Base-by-base conservation (phyloP, 2,797 vertebrate species). In the Oreochromis mossambicus region DNA sequence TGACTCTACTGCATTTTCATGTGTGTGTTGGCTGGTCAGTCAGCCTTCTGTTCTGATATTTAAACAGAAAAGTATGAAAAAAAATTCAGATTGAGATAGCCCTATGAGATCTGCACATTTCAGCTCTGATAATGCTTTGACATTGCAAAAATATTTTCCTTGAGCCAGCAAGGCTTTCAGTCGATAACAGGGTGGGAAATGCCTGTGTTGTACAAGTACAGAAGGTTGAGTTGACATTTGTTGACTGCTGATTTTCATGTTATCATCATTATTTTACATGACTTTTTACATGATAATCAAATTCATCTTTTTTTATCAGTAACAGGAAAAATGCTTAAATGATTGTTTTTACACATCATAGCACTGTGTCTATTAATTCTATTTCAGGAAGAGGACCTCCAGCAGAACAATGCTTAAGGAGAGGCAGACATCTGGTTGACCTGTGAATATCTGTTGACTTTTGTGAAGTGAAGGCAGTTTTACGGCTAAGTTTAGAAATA, bases 31-130 rank as follows among this genome's bases (percentile, higher is more conserved):
- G 80, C 12, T 26, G 48, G 29, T 79, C 48, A 46, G 70, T 54
- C 73, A 76, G 46, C 54, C 19, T 38, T 73, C 43, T 38, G 24
- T 26, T 75, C 46, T 29, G 61, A 29, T 63, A 9, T 82, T 70
- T 77, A 50, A 50, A 83, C 34, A 82, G 75, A 77, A 83, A 61
- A 84, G 79, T 3, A 13, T 73, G 36, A 78, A 50, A 48, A 50
- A 55, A 78, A 50, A 73, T 10, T 46, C 11, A 21, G 21, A 73
- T 48, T 48, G 43, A 29, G 24, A 29, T 48, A 58, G 73, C 9
- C 48, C 9, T 21, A 6, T 82, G 34, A 56, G 26, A 83, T 78
- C 17, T 83, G 68, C 80, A 78, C 8, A 54, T 56, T 81, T 84
- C 82, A 80, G 79, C 75, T 78, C 14, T 68, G 38, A 36, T 26